phyloP scores from a whole-genome alignment of 1,140 invertebrate species.

The Heliothis subflexa region DNA sequence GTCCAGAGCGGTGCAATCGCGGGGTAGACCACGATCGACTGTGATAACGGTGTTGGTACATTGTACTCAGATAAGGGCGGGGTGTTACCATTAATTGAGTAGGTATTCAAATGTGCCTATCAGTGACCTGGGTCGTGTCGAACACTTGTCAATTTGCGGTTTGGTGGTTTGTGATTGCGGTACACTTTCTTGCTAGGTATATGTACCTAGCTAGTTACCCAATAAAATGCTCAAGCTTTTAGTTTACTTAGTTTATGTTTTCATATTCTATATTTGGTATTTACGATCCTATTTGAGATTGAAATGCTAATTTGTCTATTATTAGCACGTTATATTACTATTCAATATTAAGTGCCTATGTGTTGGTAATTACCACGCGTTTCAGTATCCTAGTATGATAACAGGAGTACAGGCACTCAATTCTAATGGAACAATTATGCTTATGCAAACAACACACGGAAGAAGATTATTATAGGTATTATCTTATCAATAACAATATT shows the following conservation, averaged over 20 bases:
- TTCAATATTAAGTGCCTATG: too few relatives aligned
- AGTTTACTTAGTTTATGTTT: too few relatives aligned
- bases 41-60: slow-evolving; percentile 28
- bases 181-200: neutral
- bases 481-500: neutral
- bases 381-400: too few relatives aligned
- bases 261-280: too few relatives aligned
- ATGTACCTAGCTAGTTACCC: neutral
- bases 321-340: too few relatives aligned
- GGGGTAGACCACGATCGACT: slow-evolving; percentile 10
- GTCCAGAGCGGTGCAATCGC: slow-evolving; percentile 45
- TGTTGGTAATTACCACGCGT: too few relatives aligned
- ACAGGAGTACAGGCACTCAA: too few relatives aligned
- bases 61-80: slow-evolving; percentile 9
- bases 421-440: too few relatives aligned
- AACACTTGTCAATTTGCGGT: slow-evolving; percentile 29
- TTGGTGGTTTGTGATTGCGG: slow-evolving; percentile 1
- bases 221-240: neutral
- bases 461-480: neutral
- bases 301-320: too few relatives aligned
- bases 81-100: slow-evolving; percentile 2
- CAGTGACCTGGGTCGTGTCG: slow-evolving; percentile 13
- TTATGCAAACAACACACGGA: neutral
- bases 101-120: neutral
- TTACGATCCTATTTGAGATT: too few relatives aligned